These are phyloP conservation scores for Apodemia mormo DNA, from an alignment of 2,888 invertebrate genomes.

Conservation along the genomic window DNA sequence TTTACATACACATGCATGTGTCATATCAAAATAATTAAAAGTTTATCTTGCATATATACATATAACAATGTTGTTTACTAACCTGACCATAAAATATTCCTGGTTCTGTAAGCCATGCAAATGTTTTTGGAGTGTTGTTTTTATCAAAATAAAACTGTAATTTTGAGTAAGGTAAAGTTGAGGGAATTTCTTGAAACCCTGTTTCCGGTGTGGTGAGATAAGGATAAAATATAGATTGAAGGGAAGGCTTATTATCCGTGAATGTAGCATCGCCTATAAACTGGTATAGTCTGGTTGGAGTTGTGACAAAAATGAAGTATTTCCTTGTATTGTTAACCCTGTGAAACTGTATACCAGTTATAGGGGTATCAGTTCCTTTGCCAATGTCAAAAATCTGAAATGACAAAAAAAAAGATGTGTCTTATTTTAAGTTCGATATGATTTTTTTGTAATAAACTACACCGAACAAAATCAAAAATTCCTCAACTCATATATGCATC, in stretches of 20 bases:
- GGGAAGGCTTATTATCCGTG: constrained; percentile 88
- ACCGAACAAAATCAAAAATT: too few relatives aligned
- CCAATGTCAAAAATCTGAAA: constrained; percentile 93
- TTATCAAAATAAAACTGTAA: constrained; percentile 88
- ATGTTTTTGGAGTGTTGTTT: constrained; percentile 86
- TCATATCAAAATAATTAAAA: too few relatives aligned
- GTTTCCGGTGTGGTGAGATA: constrained; percentile 88
- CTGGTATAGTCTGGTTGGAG: constrained; percentile 92
- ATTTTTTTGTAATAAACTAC: neutral
- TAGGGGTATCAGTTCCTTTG: constrained; percentile 87
- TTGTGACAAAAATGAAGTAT: constrained; percentile 92
- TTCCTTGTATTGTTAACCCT: constrained; percentile 86
- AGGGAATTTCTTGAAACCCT: constrained; percentile 87
- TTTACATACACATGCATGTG: too few relatives aligned
- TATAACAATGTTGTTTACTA: constrained; percentile 31
- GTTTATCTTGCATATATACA: too few relatives aligned
- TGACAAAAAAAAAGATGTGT: constrained; percentile 21
- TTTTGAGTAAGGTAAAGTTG: constrained; percentile 88
- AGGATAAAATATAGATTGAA: constrained; percentile 89
- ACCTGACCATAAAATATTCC: constrained; percentile 92
- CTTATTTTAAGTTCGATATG: neutral
- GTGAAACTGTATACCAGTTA: constrained; percentile 94
- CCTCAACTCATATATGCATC: too few relatives aligned
- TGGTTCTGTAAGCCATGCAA: constrained; percentile 94
- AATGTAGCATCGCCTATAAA: constrained; percentile 89